Conservation (phyloP, 2,888 invertebrate species). For the Hypsopygia costalis region DNA sequence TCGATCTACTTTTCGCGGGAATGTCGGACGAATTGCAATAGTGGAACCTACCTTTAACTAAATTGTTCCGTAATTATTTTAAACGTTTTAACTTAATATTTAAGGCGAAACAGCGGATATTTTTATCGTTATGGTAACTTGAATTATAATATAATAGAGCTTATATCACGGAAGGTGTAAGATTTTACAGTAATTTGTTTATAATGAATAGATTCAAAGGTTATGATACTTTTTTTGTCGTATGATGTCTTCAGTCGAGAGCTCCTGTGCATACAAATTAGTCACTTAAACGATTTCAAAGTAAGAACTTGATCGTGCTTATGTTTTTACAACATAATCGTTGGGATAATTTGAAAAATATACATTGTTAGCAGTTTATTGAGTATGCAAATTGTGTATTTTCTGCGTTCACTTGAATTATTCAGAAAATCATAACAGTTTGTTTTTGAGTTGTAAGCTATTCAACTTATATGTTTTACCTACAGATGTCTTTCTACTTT, state of each 20-base stretch:
- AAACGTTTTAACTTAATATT: conserved; percentile 75
- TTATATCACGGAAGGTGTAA: conserved; percentile 51
- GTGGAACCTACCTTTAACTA: conserved; percentile 42
- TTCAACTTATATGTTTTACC: no score
- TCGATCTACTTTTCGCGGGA: not conserved
- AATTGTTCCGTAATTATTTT: conserved; percentile 74
- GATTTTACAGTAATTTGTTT: conserved; percentile 41
- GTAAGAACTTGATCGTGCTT: not conserved
- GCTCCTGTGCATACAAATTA: conserved; percentile 17
- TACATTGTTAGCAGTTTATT: conserved; percentile 5
- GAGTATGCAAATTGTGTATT: not conserved
- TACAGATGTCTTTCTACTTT: no score
- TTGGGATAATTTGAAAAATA: conserved; percentile 16
- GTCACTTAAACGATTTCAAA: conserved; percentile 11
- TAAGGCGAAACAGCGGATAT: conserved; percentile 59
- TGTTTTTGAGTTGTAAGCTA: no score
- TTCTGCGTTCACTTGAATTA: not conserved
- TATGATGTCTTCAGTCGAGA: conserved; percentile 11
- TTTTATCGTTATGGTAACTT: conserved; percentile 50
- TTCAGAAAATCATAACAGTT: no score
- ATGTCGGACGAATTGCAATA: conserved; percentile 11
- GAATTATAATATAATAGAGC: conserved; percentile 57
- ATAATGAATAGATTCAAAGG: conserved; percentile 33
- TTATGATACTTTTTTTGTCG: conserved; percentile 14
- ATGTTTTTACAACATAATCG: conserved; percentile 14